Evolutionary conservation across 1,140 invertebrate genomes (phyloP).

Genomic region (Antheraea pernyi): DNA sequence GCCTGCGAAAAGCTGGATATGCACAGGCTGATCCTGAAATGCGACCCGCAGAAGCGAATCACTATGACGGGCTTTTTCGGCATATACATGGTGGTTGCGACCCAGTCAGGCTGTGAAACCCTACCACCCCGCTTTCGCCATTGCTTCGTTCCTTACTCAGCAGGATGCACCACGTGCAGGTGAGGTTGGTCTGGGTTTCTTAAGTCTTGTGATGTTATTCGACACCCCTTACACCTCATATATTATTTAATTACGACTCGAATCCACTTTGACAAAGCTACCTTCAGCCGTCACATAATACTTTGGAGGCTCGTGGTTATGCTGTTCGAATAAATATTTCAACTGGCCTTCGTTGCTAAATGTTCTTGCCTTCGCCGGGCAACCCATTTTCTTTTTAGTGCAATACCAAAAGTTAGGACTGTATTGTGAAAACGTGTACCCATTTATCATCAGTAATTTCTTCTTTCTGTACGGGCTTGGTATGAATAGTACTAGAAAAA

Average conservation of each 20-base stretch:
- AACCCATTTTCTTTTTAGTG: slow-evolving; percentile 30
- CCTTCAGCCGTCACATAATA: slow-evolving; percentile 37
- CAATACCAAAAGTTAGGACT: slow-evolving; percentile 36
- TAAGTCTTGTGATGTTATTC: too few relatives aligned
- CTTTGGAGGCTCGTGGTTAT: slow-evolving; percentile 37
- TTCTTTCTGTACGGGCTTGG: slow-evolving; percentile 26
- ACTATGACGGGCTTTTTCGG: too few relatives aligned
- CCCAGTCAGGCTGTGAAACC: too few relatives aligned
- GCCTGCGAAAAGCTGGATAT: too few relatives aligned
- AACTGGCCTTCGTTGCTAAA: slow-evolving; percentile 14
- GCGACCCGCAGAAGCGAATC: too few relatives aligned
- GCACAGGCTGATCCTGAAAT: too few relatives aligned
- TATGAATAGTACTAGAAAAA: slow-evolving; percentile 32
- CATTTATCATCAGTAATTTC: slow-evolving; percentile 35
- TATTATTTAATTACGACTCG: neutral
- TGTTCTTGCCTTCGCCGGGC: slow-evolving; percentile 26
- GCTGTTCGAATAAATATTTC: slow-evolving; percentile 30
- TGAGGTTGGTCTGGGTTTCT: too few relatives aligned
- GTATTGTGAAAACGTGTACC: slow-evolving; percentile 36
- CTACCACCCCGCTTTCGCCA: too few relatives aligned
- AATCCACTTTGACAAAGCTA: slow-evolving; percentile 35
- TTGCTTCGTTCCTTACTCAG: too few relatives aligned
- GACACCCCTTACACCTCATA: too few relatives aligned
- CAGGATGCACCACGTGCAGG: too few relatives aligned
- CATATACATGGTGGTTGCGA: too few relatives aligned